Base-by-base conservation (phyloP, 92 coral and sea anemone genomes). In the Parazoanthus atlanticus region DNA sequence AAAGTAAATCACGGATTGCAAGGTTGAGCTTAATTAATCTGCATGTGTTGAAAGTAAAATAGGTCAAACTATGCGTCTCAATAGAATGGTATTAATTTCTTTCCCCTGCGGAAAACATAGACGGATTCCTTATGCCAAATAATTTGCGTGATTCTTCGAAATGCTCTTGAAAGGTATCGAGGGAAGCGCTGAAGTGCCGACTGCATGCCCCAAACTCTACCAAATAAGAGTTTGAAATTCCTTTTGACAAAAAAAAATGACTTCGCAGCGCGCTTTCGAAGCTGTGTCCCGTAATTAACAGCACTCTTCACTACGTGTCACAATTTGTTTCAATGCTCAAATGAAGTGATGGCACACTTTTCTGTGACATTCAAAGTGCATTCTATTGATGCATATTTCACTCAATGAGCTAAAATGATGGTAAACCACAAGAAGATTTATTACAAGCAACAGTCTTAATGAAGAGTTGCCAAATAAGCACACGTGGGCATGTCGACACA, bases 371-470 rank as follows among this genome's bases (percentile, higher is more conserved):
- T 70, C 54, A 30, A n/a, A 84, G 77, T 40, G 77, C 41, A 23
- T 43, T 84, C 87, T 84, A 84, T 84, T 84, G 79, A 84, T 84
- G 87, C 28, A 74, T 69, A 19, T 84, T 71, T 84, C 43, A 41
- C 78, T 46, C 87, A 46, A 70, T 84, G 66, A 70, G 78, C 29
- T 70, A 84, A 84, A 84, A 43, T 30, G 87, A 70, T 30, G 87
- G 77, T 71, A 29, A 84, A 70, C 78, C 87, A 43, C 78, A 70
- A 77, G 86, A 84, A 84, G 87, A 84, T 84, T 70, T 84, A 84
- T 84, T 84, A 84, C 78, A 82, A 82, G 28, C 34, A 47, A 19
- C 64, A 47, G 61, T 26, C 23, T 82, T 82, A 82, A 82, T 65
- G 78, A 70, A 70, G 87, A 70, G 40, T 70, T 84, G 61, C 67